phyloP scores from a whole-genome alignment of 2,797 vertebrate genomes.

The Rachycentron canadum region DNA sequence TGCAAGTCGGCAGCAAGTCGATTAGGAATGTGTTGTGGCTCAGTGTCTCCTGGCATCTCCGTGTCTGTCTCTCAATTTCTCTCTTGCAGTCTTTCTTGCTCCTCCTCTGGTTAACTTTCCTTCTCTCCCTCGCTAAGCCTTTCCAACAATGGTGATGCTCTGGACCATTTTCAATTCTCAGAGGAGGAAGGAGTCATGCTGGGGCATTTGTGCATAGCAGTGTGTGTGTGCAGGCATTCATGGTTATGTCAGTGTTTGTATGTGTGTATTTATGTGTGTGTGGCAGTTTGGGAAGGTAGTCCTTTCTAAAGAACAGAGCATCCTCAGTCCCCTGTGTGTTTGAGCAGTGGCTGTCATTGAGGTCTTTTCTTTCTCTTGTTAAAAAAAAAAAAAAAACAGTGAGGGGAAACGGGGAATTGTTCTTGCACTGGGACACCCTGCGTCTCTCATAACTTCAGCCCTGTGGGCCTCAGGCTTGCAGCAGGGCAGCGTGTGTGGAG shows the following conservation, averaged over 20 bases:
- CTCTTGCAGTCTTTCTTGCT: slow-evolving; percentile 39
- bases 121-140: slow-evolving; percentile 65
- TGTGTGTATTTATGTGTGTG: slow-evolving; percentile 31
- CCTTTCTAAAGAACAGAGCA: slow-evolving; percentile 60
- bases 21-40: slow-evolving; percentile 70
- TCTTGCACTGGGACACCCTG: slow-evolving; percentile 57
- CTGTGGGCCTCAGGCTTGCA: slow-evolving; percentile 57
- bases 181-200: slow-evolving; percentile 61
- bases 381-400: slow-evolving; percentile 23
- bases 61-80: slow-evolving; percentile 55
- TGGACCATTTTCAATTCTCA: slow-evolving; percentile 66
- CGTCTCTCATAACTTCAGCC: slow-evolving; percentile 54
- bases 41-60: slow-evolving; percentile 64
- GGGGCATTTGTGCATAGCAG: slow-evolving; percentile 57
- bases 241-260: slow-evolving; percentile 39
- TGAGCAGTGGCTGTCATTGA: slow-evolving; percentile 48
- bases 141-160: slow-evolving; percentile 64
- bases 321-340: slow-evolving; percentile 50
- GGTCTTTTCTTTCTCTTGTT: slow-evolving; percentile 56
- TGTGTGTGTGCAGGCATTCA: slow-evolving; percentile 51
- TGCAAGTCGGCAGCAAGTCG: slow-evolving; percentile 71
- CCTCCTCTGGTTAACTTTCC: slow-evolving; percentile 49
- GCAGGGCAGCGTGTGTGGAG: slow-evolving; percentile 57
- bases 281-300: slow-evolving; percentile 39
- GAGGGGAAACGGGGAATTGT: slow-evolving; percentile 61